These are phyloP conservation scores for Pteronura brasiliensis DNA, from an alignment of 2,113 vertebrate genomes.

Conservation along the genomic window DNA sequence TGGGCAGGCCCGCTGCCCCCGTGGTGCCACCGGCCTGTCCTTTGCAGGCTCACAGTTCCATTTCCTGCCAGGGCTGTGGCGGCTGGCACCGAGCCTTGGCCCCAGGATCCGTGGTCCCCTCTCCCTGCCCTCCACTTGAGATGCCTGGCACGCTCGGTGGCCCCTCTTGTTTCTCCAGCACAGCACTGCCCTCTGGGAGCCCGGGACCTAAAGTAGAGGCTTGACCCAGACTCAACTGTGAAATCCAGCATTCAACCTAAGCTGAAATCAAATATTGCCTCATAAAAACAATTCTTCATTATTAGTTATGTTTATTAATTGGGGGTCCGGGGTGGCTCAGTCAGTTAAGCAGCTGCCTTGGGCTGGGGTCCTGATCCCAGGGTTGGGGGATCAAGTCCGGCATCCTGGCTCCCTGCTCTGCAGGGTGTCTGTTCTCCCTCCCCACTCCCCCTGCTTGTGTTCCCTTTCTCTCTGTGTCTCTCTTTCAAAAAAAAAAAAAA, in stretches of 20 bases:
- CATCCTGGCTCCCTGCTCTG: too few species aligned
- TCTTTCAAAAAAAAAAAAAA: too few species aligned
- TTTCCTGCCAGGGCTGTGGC: slow-evolving; percentile 7
- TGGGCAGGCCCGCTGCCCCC: not conserved
- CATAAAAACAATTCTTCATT: not conserved
- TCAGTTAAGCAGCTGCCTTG: too few species aligned
- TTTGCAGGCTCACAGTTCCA: not conserved
- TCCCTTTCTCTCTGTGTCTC: too few species aligned
- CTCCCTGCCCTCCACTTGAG: not conserved
- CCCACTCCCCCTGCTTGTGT: too few species aligned
- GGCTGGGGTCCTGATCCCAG: too few species aligned
- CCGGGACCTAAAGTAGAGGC: not conserved
- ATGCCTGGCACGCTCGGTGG: not conserved
- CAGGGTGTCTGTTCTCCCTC: too few species aligned
- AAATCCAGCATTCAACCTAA: not conserved
- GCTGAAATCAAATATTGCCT: not conserved
- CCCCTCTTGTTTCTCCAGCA: not conserved
- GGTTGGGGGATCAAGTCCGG: too few species aligned
- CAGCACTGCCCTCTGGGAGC: not conserved
- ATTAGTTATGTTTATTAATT: not conserved
- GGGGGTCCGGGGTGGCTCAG: too few species aligned
- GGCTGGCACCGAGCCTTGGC: not conserved
- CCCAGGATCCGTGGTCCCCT: not conserved
- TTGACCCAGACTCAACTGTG: accelerated
- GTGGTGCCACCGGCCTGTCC: not conserved